Evolutionary conservation across 1,140 invertebrate species (phyloP).

Genomic region (Aphaenogaster floridana): DNA sequence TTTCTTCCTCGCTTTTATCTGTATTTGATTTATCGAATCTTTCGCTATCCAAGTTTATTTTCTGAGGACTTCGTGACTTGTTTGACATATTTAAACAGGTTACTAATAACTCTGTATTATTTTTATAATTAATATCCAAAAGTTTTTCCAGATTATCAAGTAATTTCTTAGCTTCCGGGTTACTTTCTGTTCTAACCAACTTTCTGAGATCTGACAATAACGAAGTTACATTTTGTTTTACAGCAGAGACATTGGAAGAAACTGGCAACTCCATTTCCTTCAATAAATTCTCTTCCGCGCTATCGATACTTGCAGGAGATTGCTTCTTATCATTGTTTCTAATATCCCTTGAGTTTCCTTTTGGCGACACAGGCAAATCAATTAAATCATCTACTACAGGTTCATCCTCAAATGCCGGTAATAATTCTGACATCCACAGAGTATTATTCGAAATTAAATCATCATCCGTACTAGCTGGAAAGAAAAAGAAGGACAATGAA

Average conservation of each 20-base stretch:
- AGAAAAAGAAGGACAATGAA: conserved; percentile 18
- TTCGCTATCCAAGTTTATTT: conserved; percentile 29
- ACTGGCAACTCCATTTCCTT: conserved; percentile 74
- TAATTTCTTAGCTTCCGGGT: conserved; percentile 79
- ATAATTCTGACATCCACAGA: conserved; percentile 75
- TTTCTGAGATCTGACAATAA: conserved; percentile 81
- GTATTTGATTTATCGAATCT: conserved; percentile 54
- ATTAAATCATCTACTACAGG: conserved; percentile 78
- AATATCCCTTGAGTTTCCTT: conserved; percentile 6
- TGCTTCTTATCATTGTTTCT: neutral
- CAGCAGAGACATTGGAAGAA: conserved; percentile 67
- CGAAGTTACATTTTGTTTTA: conserved; percentile 77
- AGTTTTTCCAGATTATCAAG: conserved; percentile 81
- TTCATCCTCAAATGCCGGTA: conserved; percentile 82
- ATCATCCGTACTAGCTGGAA: conserved; percentile 74
- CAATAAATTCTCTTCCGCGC: conserved; percentile 10
- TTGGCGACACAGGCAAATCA: conserved; percentile 77
- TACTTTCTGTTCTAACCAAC: conserved; percentile 79
- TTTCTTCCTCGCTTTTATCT: conserved; percentile 52
- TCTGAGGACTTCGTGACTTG: conserved; percentile 57
- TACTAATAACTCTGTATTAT: conserved; percentile 80
- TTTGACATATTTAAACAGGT: conserved; percentile 76
- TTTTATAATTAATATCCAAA: conserved; percentile 80
- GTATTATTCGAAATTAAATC: conserved; percentile 77
- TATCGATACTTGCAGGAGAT: conserved; percentile 11